phyloP scores from a whole-genome alignment of 2,888 invertebrate species.

The Corythucha ciliata region DNA sequence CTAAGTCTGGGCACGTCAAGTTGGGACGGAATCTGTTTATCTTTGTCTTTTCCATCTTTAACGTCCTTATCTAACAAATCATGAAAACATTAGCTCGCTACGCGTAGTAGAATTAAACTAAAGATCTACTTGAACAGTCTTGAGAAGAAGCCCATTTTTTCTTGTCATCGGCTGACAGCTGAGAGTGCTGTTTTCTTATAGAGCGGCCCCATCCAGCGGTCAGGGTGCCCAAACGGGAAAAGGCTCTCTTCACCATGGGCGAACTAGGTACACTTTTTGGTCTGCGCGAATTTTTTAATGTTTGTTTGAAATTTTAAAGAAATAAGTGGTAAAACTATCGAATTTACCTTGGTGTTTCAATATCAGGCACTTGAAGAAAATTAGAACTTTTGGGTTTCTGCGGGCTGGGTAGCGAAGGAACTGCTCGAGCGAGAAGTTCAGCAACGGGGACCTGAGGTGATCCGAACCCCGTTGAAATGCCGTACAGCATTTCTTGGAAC shows the following conservation, averaged over 20 bases:
- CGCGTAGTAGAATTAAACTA: too few relatives aligned
- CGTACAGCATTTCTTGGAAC: conserved; percentile 91
- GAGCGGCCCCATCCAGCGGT: conserved; percentile 86
- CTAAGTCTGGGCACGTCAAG: conserved; percentile 78
- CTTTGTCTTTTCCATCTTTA: conserved; percentile 71
- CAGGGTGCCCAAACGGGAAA: conserved; percentile 79
- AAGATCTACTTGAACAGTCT: conserved; percentile 72
- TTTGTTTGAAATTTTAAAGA: conserved; percentile 1
- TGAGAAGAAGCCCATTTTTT: conserved; percentile 88
- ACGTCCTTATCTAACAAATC: conserved; percentile 64
- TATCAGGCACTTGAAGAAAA: conserved; percentile 83
- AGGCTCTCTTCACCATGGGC: conserved; percentile 86
- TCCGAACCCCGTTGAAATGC: conserved; percentile 86
- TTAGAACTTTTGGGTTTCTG: conserved; percentile 83
- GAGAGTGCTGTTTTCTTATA: conserved; percentile 72
- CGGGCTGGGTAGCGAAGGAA: conserved; percentile 75
- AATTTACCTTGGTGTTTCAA: conserved; percentile 61
- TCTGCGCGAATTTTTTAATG: conserved; percentile 42
- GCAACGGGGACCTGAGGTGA: conserved; percentile 89
- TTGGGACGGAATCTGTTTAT: conserved; percentile 60
- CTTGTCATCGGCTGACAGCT: conserved; percentile 74
- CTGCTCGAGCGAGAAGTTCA: conserved; percentile 73
- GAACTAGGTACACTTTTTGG: conserved; percentile 90
- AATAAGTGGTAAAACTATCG: background rate
- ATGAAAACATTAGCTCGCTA: too few relatives aligned